Evolutionary conservation across 2,113 vertebrate genomes (phyloP), one percentile per base, ranked within the genome.

Genomic region (Apus apus): DNA sequence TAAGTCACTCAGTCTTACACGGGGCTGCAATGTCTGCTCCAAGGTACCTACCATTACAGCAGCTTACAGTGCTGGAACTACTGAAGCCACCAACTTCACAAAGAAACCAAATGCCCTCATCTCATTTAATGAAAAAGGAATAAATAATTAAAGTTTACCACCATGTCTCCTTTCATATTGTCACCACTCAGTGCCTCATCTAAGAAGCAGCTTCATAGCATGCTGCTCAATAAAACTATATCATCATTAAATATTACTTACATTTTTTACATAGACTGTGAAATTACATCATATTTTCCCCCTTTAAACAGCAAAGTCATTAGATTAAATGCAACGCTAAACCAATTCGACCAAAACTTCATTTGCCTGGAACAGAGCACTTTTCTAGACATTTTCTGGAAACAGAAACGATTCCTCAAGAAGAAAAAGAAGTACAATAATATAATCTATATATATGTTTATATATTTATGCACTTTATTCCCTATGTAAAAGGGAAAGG

Each of bases 21-120:
- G 1, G 34, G 43, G 38, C 29, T 61, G n/a, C 14, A 36, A 15
- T 6, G 5, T 7, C 61, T 53, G 14, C 18, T 15, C 8, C 48
- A 30, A 16, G 19, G 32, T 21, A 76, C 30, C 14, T 18, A 46
- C 34, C 13, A 32, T 1, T 29, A 45, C 0, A 0, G 21, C 19
- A 85, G 23, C 45, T 78, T 21, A 32, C 0, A 2, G 19, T 23
- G 29, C 46, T 64, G 6, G 15, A n/a, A 18, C 38, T 61, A 66
- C 54, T 14, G 21, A 70, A 51, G 25, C 30, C 38, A 57, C 1
- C 45, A 48, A 29, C 34, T 38, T 72, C 32, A 34, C 23, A 29
- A 21, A 46, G 45, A 15, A 85, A 60, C 5, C 6, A 29, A 43
- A 34, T 6, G 32, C 11, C 16, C 43, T 15, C 61, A n/a, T 27